phyloP scores from a whole-genome alignment of 2,888 invertebrate genomes.

The Rotaria macrura region DNA sequence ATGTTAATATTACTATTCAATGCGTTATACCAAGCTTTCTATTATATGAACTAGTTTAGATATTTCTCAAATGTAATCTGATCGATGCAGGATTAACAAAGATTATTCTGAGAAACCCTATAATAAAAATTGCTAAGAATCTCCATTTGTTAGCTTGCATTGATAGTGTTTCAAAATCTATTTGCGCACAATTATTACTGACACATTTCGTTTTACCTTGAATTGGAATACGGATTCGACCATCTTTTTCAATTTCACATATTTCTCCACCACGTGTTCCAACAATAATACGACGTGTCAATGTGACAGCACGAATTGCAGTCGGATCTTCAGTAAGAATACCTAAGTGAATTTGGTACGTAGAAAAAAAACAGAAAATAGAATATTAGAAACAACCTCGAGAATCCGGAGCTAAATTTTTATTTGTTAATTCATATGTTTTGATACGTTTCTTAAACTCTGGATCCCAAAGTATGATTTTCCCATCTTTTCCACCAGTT shows the following conservation, averaged over 20 bases:
- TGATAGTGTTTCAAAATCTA: no score
- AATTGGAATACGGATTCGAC: constrained; percentile 44
- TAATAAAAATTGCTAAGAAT: no score
- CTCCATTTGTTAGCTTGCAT: no score
- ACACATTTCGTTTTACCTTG: no score
- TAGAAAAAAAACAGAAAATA: background rate
- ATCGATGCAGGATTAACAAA: no score
- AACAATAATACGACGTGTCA: constrained; percentile 48
- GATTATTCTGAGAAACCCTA: no score
- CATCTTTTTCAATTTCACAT: constrained; percentile 47
- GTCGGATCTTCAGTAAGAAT: constrained; percentile 42
- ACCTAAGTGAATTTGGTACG: constrained; percentile 36
- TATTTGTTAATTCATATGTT: constrained; percentile 46
- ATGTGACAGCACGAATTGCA: constrained; percentile 45
- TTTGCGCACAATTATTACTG: no score
- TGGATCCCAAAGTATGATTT: constrained; percentile 50
- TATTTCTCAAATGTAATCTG: no score
- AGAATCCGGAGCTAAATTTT: constrained; percentile 39
- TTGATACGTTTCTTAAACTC: constrained; percentile 48
- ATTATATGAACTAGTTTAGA: no score
- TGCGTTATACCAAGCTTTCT: no score
- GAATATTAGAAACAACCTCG: constrained; percentile 3
- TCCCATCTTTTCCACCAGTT: constrained; percentile 51
- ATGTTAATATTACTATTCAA: no score
- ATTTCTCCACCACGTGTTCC: constrained; percentile 50